These are phyloP conservation scores for Ibycter americanus DNA, from an alignment of 2,797 vertebrate species.

Conservation along the genomic window DNA sequence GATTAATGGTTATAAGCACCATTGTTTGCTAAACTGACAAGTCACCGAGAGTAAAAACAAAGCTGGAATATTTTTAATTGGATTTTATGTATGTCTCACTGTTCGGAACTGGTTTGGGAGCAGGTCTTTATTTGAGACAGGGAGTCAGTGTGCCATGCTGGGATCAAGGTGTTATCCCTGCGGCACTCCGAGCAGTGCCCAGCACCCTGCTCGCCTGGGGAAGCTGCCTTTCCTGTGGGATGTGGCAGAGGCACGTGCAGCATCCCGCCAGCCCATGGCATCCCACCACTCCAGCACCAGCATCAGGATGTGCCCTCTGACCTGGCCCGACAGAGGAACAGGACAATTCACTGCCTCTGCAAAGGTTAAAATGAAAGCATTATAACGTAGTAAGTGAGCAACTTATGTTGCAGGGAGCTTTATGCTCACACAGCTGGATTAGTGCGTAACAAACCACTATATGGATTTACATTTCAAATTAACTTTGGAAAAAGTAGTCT, in stretches of 20 bases:
- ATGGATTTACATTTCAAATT: conserved; percentile 1
- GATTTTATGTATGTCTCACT: not conserved
- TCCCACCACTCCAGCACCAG: not conserved
- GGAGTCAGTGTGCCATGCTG: fast-evolving
- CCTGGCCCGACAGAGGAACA: not conserved
- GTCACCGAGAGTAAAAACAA: not conserved
- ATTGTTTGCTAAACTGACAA: conserved; percentile 21
- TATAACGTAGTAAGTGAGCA: not conserved
- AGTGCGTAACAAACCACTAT: not conserved
- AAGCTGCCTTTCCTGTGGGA: not conserved
- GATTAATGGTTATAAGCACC: conserved; percentile 17
- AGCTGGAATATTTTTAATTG: not conserved
- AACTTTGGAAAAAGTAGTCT: not conserved
- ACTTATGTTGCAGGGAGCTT: not conserved
- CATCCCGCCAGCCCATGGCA: not conserved
- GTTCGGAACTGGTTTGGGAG: not conserved
- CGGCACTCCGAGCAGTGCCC: not conserved
- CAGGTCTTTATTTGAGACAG: not conserved
- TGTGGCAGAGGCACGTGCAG: not conserved
- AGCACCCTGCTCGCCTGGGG: fast-evolving
- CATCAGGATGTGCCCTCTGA: fast-evolving
- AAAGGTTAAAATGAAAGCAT: no score
- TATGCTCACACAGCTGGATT: not conserved
- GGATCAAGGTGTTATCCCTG: not conserved
- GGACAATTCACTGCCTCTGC: not conserved